These are phyloP conservation scores for Aporophyla lueneburgensis DNA, from an alignment of 2,888 invertebrate species.

Conservation along the genomic window DNA sequence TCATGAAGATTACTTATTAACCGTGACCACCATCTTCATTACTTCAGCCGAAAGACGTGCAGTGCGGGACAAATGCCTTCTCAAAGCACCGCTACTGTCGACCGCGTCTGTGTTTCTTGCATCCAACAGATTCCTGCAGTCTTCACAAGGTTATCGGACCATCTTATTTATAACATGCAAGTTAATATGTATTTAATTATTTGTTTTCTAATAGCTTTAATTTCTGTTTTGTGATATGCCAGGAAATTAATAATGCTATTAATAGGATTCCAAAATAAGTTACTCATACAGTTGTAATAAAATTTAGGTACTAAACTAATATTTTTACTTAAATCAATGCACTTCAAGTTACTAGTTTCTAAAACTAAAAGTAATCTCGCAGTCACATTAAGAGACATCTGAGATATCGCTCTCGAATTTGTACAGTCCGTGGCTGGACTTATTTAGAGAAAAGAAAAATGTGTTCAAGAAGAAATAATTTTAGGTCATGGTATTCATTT, in stretches of 20 bases:
- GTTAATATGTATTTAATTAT: no score
- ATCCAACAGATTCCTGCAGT: no score
- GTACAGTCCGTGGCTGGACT: conserved; percentile 10
- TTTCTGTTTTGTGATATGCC: neutral
- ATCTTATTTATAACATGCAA: no score
- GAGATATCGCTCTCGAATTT: conserved; percentile 20
- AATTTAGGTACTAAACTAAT: no score
- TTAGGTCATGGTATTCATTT: no score
- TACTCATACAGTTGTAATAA: neutral
- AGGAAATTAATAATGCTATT: neutral
- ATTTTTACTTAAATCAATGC: neutral
- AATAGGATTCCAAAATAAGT: no score
- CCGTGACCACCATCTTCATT: no score
- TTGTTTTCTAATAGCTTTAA: neutral
- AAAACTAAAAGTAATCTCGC: conserved; percentile 34
- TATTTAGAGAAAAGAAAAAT: neutral
- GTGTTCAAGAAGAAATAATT: neutral
- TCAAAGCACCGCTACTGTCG: no score
- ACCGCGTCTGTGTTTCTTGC: no score
- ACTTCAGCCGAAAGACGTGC: no score
- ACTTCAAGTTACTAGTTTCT: conserved; percentile 19
- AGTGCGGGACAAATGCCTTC: no score
- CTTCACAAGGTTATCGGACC: no score
- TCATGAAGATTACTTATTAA: neutral
- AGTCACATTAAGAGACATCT: conserved; percentile 20